A percentile compares a stretch with the other conserved stretches of the same genome.
These are phyloP conservation scores for Macropus fuliginosus DNA, from an alignment of 2,797 vertebrate species.

Conservation along the genomic window DNA sequence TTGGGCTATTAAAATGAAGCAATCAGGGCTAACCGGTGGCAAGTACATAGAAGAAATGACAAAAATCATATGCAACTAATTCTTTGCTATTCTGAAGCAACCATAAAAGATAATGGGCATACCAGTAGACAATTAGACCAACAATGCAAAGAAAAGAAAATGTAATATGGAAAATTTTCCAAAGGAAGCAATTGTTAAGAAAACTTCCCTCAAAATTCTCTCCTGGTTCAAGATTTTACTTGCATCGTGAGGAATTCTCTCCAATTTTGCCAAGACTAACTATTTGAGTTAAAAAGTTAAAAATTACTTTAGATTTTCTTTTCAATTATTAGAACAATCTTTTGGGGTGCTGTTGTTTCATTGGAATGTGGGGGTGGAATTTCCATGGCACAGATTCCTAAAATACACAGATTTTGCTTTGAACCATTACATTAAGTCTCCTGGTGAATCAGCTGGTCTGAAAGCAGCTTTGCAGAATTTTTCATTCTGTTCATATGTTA, in stretches of 20 bases:
- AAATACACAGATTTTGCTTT: slow-evolving; percentile 21
- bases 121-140: slow-evolving; percentile 58
- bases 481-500: neutral
- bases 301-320: slow-evolving; percentile 30
- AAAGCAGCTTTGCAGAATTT: slow-evolving; percentile 25
- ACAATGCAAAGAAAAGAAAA: slow-evolving; percentile 46
- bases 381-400: slow-evolving; percentile 13
- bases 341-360: neutral
- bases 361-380: neutral
- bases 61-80: slow-evolving; percentile 56
- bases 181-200: slow-evolving; percentile 25
- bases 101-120: slow-evolving; percentile 66
- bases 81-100: slow-evolving; percentile 51
- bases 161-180: slow-evolving; percentile 21
- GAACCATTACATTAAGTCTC: neutral
- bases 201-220: neutral
- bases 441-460: neutral
- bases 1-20: slow-evolving; percentile 56
- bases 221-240: neutral
- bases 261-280: slow-evolving; percentile 21
- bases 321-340: neutral
- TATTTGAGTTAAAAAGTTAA: slow-evolving; percentile 2
- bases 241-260: slow-evolving; percentile 2
- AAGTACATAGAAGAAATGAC: slow-evolving; percentile 42
- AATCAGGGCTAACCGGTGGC: slow-evolving; percentile 32